Evolutionary conservation across 2,797 vertebrate species (phyloP), one percentile per base, ranked within the genome.

Genomic region (Neosilurus hyrtlii): DNA sequence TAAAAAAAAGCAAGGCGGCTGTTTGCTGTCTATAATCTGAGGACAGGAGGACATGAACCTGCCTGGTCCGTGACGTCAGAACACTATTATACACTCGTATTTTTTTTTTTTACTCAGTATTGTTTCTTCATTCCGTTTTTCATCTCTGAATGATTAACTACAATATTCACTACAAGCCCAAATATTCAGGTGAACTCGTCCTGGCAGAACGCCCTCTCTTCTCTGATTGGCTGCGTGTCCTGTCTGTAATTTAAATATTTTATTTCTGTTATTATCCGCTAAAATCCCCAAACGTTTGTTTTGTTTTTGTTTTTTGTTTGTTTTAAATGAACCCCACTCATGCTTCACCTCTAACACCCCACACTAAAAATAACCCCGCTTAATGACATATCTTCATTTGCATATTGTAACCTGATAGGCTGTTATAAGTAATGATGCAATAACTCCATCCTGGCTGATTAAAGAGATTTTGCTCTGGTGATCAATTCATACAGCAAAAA

Each of bases 11-110:
- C 85, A 49, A 37, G 57, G 73, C 88, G 88, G 85, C 86, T 88
- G 88, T 89, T 86, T 87, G 86, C 85, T 88, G 88, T 89, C 84
- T 89, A 59, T 88, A 88, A 88, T 86, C 26, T 51, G 86, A 75
- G 82, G 59, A 71, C 81, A 66, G 85, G 43, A 85, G 83, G 84
- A 71, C 79, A 63, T 43, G 43, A 81, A 84, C 81, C 85, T 88
- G 86, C 88, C 82, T 85, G 74, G 6, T 79, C 80, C 84, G 85
- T 89, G 88, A 88, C 88, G 89, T 87, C 81, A 88, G 84, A 70
- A 66, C 76, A 87, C 83, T 65, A 82, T 90, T 87, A 84, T 84
- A 49, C 83, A 76, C 85, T 74, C 79, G 79, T 81, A 84, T 86
- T 85, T 57, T 37, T 12, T 84, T 85, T 83, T 80, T 86, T 85